Conservation (phyloP, 2,888 invertebrate genomes). For the Eristalinus aeneus region DNA sequence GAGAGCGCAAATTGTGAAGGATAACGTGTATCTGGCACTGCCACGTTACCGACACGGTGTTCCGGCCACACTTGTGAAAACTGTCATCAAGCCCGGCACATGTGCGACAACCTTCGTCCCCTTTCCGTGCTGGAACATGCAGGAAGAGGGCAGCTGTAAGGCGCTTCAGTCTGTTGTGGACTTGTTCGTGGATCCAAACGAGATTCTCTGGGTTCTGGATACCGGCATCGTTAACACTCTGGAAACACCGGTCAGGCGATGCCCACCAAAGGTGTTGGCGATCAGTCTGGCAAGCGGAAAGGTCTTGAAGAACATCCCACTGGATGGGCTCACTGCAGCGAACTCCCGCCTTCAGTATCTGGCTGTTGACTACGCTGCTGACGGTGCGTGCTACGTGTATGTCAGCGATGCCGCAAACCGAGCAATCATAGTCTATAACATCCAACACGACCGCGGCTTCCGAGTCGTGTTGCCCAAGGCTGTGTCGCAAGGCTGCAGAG, state of each 20-base stretch:
- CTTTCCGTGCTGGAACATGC: constrained; percentile 86
- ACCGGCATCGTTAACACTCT: constrained; percentile 86
- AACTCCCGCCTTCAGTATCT: constrained; percentile 86
- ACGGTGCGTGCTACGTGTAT: constrained; percentile 84
- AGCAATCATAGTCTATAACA: constrained; percentile 86
- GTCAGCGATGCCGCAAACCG: constrained; percentile 87
- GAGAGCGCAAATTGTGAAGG: constrained; percentile 82
- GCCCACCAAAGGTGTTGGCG: constrained; percentile 86
- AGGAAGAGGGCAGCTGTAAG: constrained; percentile 86
- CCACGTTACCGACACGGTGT: constrained; percentile 85
- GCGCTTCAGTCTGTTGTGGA: constrained; percentile 87
- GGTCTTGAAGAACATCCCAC: constrained; percentile 84
- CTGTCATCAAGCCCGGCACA: constrained; percentile 81
- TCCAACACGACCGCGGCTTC: constrained; percentile 84
- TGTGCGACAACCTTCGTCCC: constrained; percentile 82
- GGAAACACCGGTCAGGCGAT: constrained; percentile 84
- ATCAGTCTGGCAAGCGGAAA: constrained; percentile 84
- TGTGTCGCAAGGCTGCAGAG: constrained; percentile 81
- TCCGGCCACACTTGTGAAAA: constrained; percentile 85
- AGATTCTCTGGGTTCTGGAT: constrained; percentile 88
- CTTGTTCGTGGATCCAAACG: constrained; percentile 84
- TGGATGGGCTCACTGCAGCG: constrained; percentile 83
- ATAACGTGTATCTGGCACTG: constrained; percentile 82
- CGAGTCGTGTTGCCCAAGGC: constrained; percentile 84
- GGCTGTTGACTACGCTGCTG: constrained; percentile 84